A percentile compares a stretch with the other conserved stretches of the same genome.
phyloP scores from a whole-genome alignment of 2,113 vertebrate species.

The Hippoglossus stenolepis region DNA sequence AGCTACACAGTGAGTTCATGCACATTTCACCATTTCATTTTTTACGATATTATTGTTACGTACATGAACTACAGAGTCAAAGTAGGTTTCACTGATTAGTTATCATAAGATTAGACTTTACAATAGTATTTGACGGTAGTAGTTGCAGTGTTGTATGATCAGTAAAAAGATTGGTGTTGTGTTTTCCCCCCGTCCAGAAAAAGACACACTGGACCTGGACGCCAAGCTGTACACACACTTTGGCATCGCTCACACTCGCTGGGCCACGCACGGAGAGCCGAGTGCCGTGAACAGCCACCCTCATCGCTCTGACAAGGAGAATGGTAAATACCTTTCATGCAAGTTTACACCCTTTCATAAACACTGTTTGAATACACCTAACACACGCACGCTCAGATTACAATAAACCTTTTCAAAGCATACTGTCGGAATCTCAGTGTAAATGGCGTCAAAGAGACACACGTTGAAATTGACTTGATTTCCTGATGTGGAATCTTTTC shows the following conservation, averaged over 20 bases:
- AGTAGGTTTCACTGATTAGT: too few relatives aligned
- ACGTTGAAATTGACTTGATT: neutral
- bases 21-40: neutral
- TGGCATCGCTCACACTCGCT: slow-evolving; percentile 95
- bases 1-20: slow-evolving; percentile 89
- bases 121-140: too few relatives aligned
- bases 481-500: neutral
- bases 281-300: slow-evolving; percentile 94
- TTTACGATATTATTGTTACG: too few relatives aligned
- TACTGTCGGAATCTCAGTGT: neutral
- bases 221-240: slow-evolving; percentile 90
- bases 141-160: neutral
- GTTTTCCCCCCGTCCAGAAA: slow-evolving; percentile 79
- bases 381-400: neutral
- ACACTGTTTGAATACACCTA: neutral
- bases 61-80: too few relatives aligned
- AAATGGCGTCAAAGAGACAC: neutral
- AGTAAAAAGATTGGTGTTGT: neutral
- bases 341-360: too few relatives aligned
- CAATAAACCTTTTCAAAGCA: neutral
- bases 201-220: slow-evolving; percentile 89
- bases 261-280: slow-evolving; percentile 95
- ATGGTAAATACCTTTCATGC: slow-evolving; percentile 81
- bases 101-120: too few relatives aligned
- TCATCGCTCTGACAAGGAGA: slow-evolving; percentile 93